Conservation (phyloP, 1,140 invertebrate species). For the Ladona fulva region DNA sequence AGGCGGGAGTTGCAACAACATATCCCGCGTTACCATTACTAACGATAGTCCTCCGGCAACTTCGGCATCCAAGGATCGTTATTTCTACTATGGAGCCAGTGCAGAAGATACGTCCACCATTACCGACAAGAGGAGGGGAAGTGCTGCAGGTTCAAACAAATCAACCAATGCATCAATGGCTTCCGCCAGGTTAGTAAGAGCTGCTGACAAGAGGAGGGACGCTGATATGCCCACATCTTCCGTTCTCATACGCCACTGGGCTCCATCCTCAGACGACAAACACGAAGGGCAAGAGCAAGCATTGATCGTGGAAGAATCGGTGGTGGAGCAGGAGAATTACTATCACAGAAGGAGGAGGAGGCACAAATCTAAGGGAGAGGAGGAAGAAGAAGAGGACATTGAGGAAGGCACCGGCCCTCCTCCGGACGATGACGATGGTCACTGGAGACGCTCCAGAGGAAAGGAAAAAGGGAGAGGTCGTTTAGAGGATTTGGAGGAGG, state of each 20-base stretch:
- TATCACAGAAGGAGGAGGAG: constrained; percentile 32
- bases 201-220: constrained; percentile 2
- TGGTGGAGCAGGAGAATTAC: constrained; percentile 27
- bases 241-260: constrained; percentile 21
- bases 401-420: not conserved
- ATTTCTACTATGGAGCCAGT: not conserved
- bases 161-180: constrained; percentile 28
- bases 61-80: not conserved
- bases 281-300: not conserved
- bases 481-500: not conserved
- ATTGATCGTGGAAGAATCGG: not conserved
- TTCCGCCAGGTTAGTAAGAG: constrained; percentile 18
- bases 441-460: not conserved
- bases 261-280: not conserved
- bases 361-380: not conserved
- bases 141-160: constrained; percentile 35
- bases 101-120: not conserved
- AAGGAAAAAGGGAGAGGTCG: not conserved
- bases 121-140: constrained; percentile 18
- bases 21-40: not conserved
- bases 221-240: constrained; percentile 19
- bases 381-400: not conserved
- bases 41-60: not conserved
- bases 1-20: not conserved
- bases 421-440: not conserved